Evolutionary conservation across 2,888 invertebrate species (phyloP), one percentile per base, ranked within the genome.

Genomic region (Drosophila subquinaria): DNA sequence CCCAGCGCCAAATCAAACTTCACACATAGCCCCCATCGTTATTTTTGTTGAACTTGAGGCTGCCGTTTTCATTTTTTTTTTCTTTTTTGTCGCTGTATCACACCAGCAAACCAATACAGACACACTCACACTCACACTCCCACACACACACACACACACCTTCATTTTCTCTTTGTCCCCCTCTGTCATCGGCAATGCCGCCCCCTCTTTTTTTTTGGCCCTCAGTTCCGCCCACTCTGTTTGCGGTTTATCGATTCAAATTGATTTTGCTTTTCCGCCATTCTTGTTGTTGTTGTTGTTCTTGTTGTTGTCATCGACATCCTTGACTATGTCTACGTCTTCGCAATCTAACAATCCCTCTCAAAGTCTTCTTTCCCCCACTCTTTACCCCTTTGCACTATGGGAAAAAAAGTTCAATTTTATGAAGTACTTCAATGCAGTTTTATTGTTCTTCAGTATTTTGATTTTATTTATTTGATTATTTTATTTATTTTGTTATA

Each of bases 241-340:
- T 86, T 83, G 87, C 73, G 82, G 86, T 80, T 86, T 83, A 86
- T 83, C 82, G 87, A 83, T 86, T 83, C 86, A 83, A 83, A 86
- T 83, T 83, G 82, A 83, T 86, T 83, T 83, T 83, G 76, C 61
- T 73, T 82, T 85, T 73, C 82, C 79, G 82, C 66, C 53, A 57
- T 52, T 73, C 38, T 52, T 52, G 33, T 48, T 43, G 30, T 42
- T 62, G 45, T 70, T 59, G 52, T 45, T 61, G 36, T 61, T 73
- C 38, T 56, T 63, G 68, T 48, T 63, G 69, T 73, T 83, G 77
- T 76, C 73, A 64, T 69, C 68, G 74, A 73, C 84, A 83, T 76
- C 69, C 79, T 78, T 59, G 64, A 42, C 59, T 69, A 78, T 78
- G 79, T 76, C 74, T 69, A 62, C 69, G 79, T 69, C 63, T 64